Evolutionary conservation across 1,140 invertebrate species (phyloP), one percentile per base, ranked within the genome.

Genomic region (Pemphigus obesinymphae): DNA sequence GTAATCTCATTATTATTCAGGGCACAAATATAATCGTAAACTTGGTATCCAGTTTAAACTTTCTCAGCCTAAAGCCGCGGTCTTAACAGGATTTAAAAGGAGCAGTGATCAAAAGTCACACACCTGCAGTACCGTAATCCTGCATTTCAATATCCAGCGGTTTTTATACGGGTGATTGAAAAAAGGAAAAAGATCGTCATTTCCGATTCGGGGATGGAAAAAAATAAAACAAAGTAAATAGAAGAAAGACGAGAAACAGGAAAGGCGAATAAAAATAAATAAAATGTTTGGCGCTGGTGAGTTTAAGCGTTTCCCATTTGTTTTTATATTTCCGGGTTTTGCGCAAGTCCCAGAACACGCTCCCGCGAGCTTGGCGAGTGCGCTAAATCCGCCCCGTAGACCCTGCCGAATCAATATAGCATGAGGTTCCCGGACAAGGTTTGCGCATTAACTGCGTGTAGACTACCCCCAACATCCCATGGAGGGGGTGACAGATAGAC

Each of bases 381-480:
- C 75, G 76, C 37, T 63, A 80, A 80, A 80, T 80, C 76, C 76
- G 55, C 76, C 76, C 76, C 76, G 53, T 76, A 76, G 73, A 76
- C 73, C 73, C 73, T 13, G 53, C 40, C 55, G 76, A 80, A 80
- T 80, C 76, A 80, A 80, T 80, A 80, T 80, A 80, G 76, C 76
- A 61, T 45, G 76, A 61, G 76, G 55, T 61, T 80, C 76, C 76
- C 76, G 76, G 76, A 80, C 76, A 80, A 61, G 55, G 76, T 80
- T 80, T 63, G 76, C 76, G 76, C 76, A 80, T 80, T 80, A 63
- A 80, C 76, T 63, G 76, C 55, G 55, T 45, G 76, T 63, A 80
- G 76, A 45, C 50, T 45, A 61, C 53, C 55, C n/a, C 53, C 53
- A 17, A 5, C 29, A 53, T 50, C n/a, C 53, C 53, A 15, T 15